phyloP scores from a whole-genome alignment of 2,113 vertebrate species.

The Copsychus sechellarum region DNA sequence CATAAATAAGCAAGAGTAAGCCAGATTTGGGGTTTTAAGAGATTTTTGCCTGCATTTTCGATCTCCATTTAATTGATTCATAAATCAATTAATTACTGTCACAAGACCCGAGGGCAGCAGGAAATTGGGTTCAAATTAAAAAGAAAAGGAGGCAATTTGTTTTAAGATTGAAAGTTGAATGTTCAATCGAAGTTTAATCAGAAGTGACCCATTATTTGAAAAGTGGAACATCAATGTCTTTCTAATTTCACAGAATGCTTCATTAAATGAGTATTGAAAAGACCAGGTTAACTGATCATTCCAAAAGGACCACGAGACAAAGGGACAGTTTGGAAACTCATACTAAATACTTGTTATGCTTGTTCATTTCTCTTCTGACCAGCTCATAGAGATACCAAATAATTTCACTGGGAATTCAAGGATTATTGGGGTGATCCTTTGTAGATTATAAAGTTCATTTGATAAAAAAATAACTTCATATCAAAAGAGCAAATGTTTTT shows the following conservation, averaged over 20 bases:
- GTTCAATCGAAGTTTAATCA: slow-evolving; percentile 76
- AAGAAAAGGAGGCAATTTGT: slow-evolving; percentile 71
- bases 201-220: slow-evolving; percentile 72
- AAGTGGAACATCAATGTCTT: slow-evolving; percentile 62
- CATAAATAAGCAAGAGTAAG: slow-evolving; percentile 47
- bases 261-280: slow-evolving; percentile 48
- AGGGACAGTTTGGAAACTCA: neutral
- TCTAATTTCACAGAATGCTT: slow-evolving; percentile 67
- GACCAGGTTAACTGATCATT: slow-evolving; percentile 33
- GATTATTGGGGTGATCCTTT: neutral
- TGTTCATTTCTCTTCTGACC: neutral
- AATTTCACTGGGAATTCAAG: neutral
- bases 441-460: neutral
- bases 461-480: neutral
- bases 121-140: slow-evolving; percentile 72
- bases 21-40: neutral
- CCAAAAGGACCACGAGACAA: slow-evolving; percentile 5
- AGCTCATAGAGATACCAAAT: neutral
- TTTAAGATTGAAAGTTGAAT: slow-evolving; percentile 68
- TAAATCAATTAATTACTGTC: slow-evolving; percentile 75
- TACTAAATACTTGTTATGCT: neutral
- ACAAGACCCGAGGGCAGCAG: slow-evolving; percentile 46
- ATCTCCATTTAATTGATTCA: slow-evolving; percentile 61
- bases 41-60: neutral
- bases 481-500: neutral